Conservation (phyloP, 2,113 vertebrate genomes). For the Parus major region DNA sequence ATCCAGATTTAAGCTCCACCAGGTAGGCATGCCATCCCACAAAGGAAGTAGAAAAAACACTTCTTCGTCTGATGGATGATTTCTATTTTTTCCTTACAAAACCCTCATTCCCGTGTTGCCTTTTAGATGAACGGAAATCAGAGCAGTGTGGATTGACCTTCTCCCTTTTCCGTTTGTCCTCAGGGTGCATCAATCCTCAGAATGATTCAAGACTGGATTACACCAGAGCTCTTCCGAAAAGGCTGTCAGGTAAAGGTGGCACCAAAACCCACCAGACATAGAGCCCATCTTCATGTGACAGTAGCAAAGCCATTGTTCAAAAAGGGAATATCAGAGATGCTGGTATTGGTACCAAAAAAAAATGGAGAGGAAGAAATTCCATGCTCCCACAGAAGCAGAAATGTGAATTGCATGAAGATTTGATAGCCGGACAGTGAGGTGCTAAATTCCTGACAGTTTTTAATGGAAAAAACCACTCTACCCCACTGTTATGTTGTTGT, state of each 20-base stretch:
- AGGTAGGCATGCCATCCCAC: not conserved
- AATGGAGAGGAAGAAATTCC: not conserved
- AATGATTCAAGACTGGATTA: constrained; percentile 86
- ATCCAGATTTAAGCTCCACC: not conserved
- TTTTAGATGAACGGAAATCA: not conserved
- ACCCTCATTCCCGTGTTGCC: not conserved
- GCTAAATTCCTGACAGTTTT: not conserved
- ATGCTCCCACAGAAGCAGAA: not conserved
- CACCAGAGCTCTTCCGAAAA: constrained; percentile 76
- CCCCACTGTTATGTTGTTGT: not conserved
- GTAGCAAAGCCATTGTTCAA: not conserved
- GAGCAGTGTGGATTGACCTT: not conserved
- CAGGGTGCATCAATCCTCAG: constrained; percentile 88
- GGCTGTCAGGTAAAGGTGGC: constrained; percentile 80
- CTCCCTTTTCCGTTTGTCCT: not conserved
- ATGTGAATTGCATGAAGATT: not conserved
- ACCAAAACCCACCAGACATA: not conserved
- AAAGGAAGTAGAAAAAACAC: not conserved
- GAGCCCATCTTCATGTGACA: not conserved
- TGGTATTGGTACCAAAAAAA: not conserved
- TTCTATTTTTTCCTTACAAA: not conserved
- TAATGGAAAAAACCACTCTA: not conserved
- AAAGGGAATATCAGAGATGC: not conserved
- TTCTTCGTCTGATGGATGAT: not conserved
- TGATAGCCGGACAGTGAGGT: not conserved